phyloP scores from a whole-genome alignment of 1,140 invertebrate genomes.

The Colletes latitarsis region DNA sequence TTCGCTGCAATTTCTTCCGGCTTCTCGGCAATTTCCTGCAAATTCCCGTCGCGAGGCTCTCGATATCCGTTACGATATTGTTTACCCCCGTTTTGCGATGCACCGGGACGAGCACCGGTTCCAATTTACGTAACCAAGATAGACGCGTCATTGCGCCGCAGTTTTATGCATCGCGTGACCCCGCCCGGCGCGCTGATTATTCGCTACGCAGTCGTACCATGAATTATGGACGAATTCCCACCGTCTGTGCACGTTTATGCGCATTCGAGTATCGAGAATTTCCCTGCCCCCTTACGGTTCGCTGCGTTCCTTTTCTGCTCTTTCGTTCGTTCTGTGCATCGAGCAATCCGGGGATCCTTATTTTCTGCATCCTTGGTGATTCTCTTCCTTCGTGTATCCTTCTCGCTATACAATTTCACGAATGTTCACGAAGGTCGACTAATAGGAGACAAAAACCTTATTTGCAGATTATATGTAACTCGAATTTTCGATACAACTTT shows the following conservation, averaged over 20 bases:
- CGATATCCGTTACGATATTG: constrained; percentile 36
- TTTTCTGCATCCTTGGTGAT: not conserved
- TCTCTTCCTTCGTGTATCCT: not conserved
- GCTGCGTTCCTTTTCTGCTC: not conserved
- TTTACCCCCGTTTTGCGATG: constrained; percentile 6
- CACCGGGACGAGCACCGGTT: not conserved
- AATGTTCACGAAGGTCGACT: too few relatives aligned
- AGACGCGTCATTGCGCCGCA: not conserved
- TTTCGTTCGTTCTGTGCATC: not conserved
- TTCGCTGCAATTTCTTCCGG: constrained; percentile 22
- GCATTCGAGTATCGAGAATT: constrained; percentile 15
- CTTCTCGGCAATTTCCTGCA: constrained; percentile 15
- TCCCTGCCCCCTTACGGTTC: not conserved
- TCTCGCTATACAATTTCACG: not conserved
- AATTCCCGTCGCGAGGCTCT: not conserved
- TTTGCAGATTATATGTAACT: too few relatives aligned
- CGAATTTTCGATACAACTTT: too few relatives aligned
- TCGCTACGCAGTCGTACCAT: constrained; percentile 40
- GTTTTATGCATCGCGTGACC: constrained; percentile 44
- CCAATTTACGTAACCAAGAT: constrained; percentile 28
- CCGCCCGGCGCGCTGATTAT: constrained; percentile 38
- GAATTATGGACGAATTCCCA: constrained; percentile 52
- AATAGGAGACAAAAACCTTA: too few relatives aligned
- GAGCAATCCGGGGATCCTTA: not conserved
- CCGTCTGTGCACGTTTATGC: constrained; percentile 30